Evolutionary conservation across 2,888 invertebrate species (phyloP).

Genomic region (Eurytoma californica): DNA sequence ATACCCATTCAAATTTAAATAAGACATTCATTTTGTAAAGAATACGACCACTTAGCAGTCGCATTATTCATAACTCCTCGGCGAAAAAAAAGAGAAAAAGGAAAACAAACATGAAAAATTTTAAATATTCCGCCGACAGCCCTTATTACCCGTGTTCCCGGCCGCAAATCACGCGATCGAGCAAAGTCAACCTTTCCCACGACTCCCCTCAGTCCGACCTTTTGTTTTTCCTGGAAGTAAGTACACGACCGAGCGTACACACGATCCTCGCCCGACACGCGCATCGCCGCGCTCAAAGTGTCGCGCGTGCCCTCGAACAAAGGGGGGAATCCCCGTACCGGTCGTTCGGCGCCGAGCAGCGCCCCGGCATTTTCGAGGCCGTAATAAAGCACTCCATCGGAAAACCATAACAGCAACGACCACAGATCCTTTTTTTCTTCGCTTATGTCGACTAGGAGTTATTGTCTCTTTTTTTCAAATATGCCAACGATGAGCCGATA

Average conservation of each 20-base stretch:
- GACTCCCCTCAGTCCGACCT: background rate
- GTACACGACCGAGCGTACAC: background rate
- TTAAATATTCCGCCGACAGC: background rate
- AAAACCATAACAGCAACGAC: no score
- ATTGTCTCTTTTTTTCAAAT: no score
- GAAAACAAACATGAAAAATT: background rate
- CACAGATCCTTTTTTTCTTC: no score
- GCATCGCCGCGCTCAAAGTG: background rate
- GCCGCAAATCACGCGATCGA: background rate
- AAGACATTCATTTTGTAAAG: no score
- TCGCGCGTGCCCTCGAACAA: slow-evolving; percentile 5
- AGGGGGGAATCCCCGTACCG: background rate
- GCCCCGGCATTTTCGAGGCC: no score
- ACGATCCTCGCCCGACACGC: background rate
- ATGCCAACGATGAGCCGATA: no score
- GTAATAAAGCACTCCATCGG: no score
- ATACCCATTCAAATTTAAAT: no score
- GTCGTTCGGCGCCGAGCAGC: background rate
- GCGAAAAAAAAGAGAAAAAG: no score
- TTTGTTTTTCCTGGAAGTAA: background rate
- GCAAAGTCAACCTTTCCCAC: background rate
- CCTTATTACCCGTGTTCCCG: background rate
- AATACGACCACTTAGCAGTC: no score
- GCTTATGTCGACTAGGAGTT: no score
- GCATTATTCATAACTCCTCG: no score